Percentiles rank a stretch among this genome's conserved stretches.
These are phyloP conservation scores for Petrocephalus schoutedeni DNA, from an alignment of 2,797 vertebrate species.

Conservation along the genomic window DNA sequence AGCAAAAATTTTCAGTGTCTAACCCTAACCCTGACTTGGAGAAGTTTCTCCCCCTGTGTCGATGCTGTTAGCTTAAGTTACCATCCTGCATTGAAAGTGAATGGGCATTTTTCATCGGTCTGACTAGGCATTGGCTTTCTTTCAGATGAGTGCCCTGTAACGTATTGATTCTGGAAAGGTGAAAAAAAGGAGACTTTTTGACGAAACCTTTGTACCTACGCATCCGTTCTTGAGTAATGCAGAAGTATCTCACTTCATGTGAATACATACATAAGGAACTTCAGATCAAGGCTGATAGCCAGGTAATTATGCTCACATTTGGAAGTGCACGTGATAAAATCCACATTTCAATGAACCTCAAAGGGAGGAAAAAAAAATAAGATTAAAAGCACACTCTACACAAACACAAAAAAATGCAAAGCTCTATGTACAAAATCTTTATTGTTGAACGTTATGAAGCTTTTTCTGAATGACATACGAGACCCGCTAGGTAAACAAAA, in stretches of 20 bases:
- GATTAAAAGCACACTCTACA: background rate
- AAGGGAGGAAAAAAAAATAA: background rate
- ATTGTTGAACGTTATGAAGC: slow-evolving; percentile 54
- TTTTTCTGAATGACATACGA: slow-evolving; percentile 63
- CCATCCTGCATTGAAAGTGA: background rate
- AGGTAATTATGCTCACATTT: background rate
- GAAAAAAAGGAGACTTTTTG: background rate
- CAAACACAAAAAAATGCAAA: slow-evolving; percentile 34
- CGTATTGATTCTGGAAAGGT: background rate
- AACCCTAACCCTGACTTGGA: background rate
- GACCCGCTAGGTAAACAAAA: slow-evolving; percentile 56
- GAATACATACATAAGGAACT: background rate
- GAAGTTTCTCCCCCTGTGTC: background rate
- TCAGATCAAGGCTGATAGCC: background rate
- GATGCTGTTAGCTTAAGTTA: background rate
- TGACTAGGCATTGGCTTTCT: background rate
- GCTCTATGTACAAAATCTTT: slow-evolving; percentile 70
- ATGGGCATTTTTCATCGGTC: background rate
- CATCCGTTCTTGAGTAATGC: background rate
- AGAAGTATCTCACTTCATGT: background rate
- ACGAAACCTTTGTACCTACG: background rate
- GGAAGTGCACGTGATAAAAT: background rate
- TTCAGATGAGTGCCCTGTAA: background rate
- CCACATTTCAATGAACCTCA: background rate
- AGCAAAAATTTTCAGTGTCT: background rate